Conservation (phyloP, 2,888 invertebrate species). For the Campoplex capitator region DNA sequence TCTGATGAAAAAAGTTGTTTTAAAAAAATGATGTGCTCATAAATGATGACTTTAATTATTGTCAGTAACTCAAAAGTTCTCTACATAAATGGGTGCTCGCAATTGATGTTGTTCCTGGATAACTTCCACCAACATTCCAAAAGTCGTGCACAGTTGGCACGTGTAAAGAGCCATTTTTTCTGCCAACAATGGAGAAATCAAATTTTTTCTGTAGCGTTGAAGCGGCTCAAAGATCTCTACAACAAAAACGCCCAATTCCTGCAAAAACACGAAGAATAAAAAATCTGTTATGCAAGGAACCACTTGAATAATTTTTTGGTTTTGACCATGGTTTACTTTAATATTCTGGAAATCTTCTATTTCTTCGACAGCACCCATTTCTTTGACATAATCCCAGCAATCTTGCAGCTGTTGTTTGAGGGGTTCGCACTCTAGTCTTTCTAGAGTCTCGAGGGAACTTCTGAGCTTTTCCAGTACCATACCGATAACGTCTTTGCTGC, state of each 20-base stretch:
- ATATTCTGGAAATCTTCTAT: conserved; percentile 83
- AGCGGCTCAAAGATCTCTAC: conserved; percentile 78
- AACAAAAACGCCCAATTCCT: conserved; percentile 81
- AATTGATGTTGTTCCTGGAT: conserved; percentile 80
- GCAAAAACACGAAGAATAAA: conserved; percentile 25
- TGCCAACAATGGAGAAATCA: conserved; percentile 75
- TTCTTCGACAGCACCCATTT: conserved; percentile 80
- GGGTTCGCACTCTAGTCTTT: conserved; percentile 78
- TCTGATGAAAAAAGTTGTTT: conserved; percentile 71
- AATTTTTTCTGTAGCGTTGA: conserved; percentile 78
- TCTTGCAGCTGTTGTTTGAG: conserved; percentile 80
- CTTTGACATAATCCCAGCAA: conserved; percentile 79
- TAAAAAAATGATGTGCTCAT: background rate
- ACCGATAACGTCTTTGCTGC: conserved; percentile 65
- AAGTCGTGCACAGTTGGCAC: conserved; percentile 79
- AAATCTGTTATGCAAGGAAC: background rate
- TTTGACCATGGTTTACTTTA: conserved; percentile 73
- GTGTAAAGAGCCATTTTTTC: conserved; percentile 80
- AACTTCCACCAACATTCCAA: conserved; percentile 78
- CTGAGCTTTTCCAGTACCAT: conserved; percentile 75
- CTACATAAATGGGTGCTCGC: conserved; percentile 80
- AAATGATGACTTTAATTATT: background rate
- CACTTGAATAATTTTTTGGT: background rate
- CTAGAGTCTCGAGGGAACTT: conserved; percentile 75
- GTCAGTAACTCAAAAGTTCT: conserved; percentile 24